Evolutionary conservation across 2,113 vertebrate genomes (phyloP), one percentile per base, ranked within the genome.

Genomic region (Chrysemys picta): DNA sequence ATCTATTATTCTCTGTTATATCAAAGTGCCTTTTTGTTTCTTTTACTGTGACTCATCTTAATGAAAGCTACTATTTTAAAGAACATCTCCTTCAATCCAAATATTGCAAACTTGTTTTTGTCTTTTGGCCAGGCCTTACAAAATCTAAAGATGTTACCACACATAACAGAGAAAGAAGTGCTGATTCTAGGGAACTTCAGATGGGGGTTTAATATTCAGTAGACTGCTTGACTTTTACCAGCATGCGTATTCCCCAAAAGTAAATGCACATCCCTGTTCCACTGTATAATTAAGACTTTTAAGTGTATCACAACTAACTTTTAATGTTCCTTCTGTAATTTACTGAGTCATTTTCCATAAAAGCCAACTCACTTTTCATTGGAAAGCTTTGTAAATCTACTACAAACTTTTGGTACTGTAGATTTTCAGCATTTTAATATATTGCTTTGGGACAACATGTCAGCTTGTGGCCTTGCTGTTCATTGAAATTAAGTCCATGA

Each of bases 41-140:
- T 95, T 96, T 59, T 89, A 91, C 85, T 56, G 87, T 2, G 92
- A 80, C 92, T 94, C 90, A 88, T 88, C 92, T 80, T 11, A 82
- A 25, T 29, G 83, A 84, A 92, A 95, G 50, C n/a, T 81, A 3
- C 21, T 8, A 2, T 56, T 94, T 86, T 35, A 54, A 21, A 69
- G 87, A 45, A 0, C 80, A 91, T 89, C 88, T 93, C 87, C 85
- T 83, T 69, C 10, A 0, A n/a, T 93, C 89, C 91, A 78, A 93
- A 86, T 1, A 85, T 0, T 0, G 27, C 2, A 38, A 12, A 0
- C 29, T 3, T 0, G 0, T 78, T 29, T 25, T 8, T 1, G 80
- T 79, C 83, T 49, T 47, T 12, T 1, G 17, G 82, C 38, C 84
- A 47, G 62, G 16, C 49, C 45, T n/a, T 0, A 0, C 52, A 78